These are phyloP conservation scores for Esperia sulphurella DNA, from an alignment of 2,888 invertebrate species.

Conservation along the genomic window DNA sequence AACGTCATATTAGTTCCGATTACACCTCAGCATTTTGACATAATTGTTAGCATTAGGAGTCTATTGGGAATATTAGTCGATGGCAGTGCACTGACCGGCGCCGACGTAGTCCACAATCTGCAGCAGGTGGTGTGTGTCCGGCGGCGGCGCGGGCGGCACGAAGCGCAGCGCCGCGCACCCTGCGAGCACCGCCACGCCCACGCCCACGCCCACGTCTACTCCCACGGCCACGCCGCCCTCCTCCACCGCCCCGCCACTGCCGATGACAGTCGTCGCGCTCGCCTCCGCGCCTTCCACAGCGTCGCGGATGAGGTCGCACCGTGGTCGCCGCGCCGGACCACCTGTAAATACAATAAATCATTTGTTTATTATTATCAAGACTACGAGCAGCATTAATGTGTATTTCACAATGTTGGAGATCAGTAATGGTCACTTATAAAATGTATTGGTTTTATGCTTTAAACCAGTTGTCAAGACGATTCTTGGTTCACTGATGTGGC, in stretches of 20 bases:
- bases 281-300: conserved; percentile 17
- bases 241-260: conserved; percentile 23
- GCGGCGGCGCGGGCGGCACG: conserved; percentile 43
- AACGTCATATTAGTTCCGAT: no score
- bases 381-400: no score
- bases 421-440: no score
- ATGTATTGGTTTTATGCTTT: no score
- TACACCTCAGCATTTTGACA: no score
- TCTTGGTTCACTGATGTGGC: no score
- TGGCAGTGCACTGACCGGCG: conserved; percentile 42
- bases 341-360: conserved; percentile 22
- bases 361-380: no score
- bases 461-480: no score
- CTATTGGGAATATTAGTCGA: no score
- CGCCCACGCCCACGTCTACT: conserved; percentile 24
- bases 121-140: conserved; percentile 35
- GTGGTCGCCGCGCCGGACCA: conserved; percentile 43
- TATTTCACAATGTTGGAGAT: no score
- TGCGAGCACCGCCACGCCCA: conserved; percentile 24
- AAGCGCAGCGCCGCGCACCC: conserved; percentile 41
- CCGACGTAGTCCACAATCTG: conserved; percentile 63
- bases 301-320: conserved; percentile 49
- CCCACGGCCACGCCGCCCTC: conserved; percentile 24
- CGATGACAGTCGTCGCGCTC: conserved; percentile 18
- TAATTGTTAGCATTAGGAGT: no score